Percentiles rank a stretch among this genome's conserved stretches.
phyloP scores from a whole-genome alignment of 2,113 vertebrate genomes.

The Gyps fulvus region DNA sequence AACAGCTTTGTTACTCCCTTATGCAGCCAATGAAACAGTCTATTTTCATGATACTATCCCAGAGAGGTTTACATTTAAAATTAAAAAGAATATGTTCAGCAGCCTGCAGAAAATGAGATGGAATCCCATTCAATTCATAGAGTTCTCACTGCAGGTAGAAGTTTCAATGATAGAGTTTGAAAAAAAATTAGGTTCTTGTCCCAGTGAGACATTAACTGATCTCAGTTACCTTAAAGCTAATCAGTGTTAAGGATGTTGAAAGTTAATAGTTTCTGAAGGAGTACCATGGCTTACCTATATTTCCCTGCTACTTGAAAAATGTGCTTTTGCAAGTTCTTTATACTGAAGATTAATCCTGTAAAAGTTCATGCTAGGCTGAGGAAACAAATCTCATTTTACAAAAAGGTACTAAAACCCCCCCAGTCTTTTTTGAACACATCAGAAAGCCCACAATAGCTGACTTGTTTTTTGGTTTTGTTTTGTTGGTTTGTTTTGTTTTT shows the following conservation, averaged over 20 bases:
- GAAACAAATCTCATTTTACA: neutral
- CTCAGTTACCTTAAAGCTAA: constrained; percentile 35
- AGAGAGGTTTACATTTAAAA: constrained; percentile 7
- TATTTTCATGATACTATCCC: neutral
- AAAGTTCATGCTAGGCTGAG: neutral
- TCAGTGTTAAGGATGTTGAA: neutral
- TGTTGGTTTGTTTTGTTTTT: neutral
- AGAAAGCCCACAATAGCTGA: neutral
- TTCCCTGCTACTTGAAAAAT: neutral
- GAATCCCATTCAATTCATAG: neutral
- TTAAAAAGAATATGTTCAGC: neutral
- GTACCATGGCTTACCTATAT: neutral
- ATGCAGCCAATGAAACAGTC: neutral
- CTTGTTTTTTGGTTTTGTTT: neutral
- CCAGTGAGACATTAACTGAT: constrained; percentile 7
- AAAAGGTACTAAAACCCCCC: neutral
- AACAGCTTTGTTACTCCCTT: neutral
- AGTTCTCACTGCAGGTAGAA: neutral
- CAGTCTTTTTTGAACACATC: neutral
- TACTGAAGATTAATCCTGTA: neutral
- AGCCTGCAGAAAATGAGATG: neutral
- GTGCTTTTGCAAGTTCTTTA: neutral
- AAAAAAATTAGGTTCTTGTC: neutral
- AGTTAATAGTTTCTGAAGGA: constrained; percentile 8
- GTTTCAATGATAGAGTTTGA: neutral